Base-by-base conservation (phyloP, 2,113 vertebrate species). In the Rhinogobius similis region DNA sequence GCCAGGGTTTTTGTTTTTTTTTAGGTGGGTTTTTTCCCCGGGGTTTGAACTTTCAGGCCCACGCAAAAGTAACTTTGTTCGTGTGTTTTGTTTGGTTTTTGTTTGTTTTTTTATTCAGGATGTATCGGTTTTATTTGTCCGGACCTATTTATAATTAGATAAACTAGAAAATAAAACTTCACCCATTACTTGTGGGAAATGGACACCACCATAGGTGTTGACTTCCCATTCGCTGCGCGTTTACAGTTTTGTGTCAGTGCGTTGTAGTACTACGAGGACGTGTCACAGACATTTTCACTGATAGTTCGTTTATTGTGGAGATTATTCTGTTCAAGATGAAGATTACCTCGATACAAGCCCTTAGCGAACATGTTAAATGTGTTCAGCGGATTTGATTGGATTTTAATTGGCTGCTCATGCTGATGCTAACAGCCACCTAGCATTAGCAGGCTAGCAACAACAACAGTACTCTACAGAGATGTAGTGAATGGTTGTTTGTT, bases 391-490 rank as follows among this genome's bases (percentile, higher is more conserved):
- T 14, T 58, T 29, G 24, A 29, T 58, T 29, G 26, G 55, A 29
- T 29, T 13, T 50, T 43, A 62, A 48, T 65, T 59, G 61, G 58
- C 10, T 59, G 20, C 8, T 13, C 56, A 62, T 23, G 11, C 20
- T 39, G 20, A 62, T 21, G 61, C 23, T 53, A 10, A 72, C 14
- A 5, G 38, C 41, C 20, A 73, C 38, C 36, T 73, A 72, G 74
- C 77, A 66, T 64, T 73, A 85, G 74, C 77, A 10, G 55, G 67
- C 12, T 74, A 79, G 58, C 69, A 65, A 8, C 68, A 48, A 20
- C 68, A 48, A 20, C 65, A 72, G 74, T 1, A 68, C 76, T 73
- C 71, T 26, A 8, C 67, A 72, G 64, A 50, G 20, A 50, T 56
- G 63, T 71, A 63, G 59, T 36, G 5, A 21, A 16, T 36, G 2